Evolutionary conservation across 2,888 invertebrate species (phyloP).

Genomic region (Caradrina clavipalpis): DNA sequence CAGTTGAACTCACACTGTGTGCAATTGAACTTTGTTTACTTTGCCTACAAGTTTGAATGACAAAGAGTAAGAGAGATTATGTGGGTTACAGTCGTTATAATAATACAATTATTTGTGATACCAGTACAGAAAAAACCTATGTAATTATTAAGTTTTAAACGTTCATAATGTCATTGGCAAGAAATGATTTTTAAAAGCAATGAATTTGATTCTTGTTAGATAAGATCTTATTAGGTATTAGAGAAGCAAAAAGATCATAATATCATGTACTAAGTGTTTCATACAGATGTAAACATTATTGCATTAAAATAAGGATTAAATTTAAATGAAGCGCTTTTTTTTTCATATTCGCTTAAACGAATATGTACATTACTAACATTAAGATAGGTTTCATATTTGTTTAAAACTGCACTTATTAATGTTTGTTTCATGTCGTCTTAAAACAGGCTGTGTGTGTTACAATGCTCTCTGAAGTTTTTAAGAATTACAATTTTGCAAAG

Average conservation of each 20-base stretch:
- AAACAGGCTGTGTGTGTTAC: slow-evolving; percentile 41
- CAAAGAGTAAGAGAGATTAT: slow-evolving; percentile 28
- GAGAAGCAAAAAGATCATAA: no score
- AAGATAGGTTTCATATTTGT: no score
- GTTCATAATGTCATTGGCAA: neutral
- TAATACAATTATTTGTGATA: neutral
- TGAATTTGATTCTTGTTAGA: no score
- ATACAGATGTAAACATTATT: no score
- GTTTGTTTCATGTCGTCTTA: slow-evolving; percentile 4
- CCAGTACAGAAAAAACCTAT: slow-evolving; percentile 5
- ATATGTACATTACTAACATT: no score
- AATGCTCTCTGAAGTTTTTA: slow-evolving; percentile 49
- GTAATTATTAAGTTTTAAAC: slow-evolving; percentile 32
- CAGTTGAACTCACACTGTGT: no score
- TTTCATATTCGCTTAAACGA: no score
- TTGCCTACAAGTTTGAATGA: slow-evolving; percentile 29
- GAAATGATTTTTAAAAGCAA: no score
- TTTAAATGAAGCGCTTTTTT: no score
- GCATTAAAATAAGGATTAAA: no score
- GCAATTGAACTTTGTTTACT: neutral
- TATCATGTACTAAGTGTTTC: no score
- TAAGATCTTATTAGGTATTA: no score
- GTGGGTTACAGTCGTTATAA: neutral
- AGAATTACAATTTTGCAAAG: slow-evolving; percentile 44
- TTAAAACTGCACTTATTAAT: neutral